phyloP scores from a whole-genome alignment of 2,113 vertebrate species.

The Podarcis muralis region DNA sequence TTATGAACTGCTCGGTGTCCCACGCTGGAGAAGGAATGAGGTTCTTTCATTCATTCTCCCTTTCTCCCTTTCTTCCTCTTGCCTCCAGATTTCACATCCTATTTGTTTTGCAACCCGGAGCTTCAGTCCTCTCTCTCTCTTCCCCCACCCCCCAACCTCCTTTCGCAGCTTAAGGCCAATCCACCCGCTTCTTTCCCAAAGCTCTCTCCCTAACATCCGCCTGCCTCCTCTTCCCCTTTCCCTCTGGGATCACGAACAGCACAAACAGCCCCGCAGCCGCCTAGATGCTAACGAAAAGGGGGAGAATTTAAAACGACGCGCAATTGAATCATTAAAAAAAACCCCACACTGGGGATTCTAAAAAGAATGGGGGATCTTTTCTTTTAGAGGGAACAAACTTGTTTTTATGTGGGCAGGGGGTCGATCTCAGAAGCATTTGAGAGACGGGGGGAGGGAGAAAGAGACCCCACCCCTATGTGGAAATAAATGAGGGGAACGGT shows the following conservation, averaged over 20 bases:
- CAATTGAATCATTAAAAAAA: neutral
- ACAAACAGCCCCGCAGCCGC: conserved; percentile 13
- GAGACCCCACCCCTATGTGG: no score
- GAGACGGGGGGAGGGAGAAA: neutral
- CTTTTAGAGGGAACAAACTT: neutral
- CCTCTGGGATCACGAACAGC: neutral
- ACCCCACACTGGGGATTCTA: no score
- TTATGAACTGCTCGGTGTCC: no score
- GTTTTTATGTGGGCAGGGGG: neutral
- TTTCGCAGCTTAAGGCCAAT: neutral
- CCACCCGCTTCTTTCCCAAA: neutral
- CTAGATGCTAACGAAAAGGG: neutral
- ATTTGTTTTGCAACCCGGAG: neutral
- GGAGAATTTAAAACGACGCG: no score
- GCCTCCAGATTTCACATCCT: neutral
- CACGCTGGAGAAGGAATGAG: neutral
- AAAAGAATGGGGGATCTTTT: neutral
- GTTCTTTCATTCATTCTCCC: neutral
- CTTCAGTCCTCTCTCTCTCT: neutral
- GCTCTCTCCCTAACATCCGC: neutral
- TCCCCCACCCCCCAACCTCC: no score
- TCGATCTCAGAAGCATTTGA: no score
- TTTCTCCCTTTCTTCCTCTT: neutral
- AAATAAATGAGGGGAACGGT: no score
- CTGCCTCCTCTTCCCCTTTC: neutral